Percentiles rank a stretch among this genome's conserved stretches.
phyloP scores from a whole-genome alignment of 92 coral and sea anemone species.

The Hydrozoanthus gracilis region DNA sequence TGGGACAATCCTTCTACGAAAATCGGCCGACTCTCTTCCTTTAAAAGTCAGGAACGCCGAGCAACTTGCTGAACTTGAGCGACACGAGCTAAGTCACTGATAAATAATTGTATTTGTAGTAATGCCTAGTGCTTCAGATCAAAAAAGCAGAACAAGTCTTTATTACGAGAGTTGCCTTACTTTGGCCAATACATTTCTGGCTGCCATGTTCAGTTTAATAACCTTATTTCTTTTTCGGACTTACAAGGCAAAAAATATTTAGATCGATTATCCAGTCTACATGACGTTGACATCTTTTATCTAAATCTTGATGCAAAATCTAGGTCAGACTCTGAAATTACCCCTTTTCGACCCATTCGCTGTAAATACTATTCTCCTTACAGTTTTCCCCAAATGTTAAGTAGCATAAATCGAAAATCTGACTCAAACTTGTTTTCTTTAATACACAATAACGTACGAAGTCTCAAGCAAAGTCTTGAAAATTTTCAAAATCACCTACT shows the following conservation, averaged over 20 bases:
- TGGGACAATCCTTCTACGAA: background rate
- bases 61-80: background rate
- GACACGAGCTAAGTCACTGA: background rate
- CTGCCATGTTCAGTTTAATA: background rate
- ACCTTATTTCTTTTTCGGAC: background rate
- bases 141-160: background rate
- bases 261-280: slow-evolving; percentile 14
- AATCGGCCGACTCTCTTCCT: background rate
- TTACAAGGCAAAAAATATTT: background rate
- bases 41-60: background rate
- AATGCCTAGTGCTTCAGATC: background rate
- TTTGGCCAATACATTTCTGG: background rate
- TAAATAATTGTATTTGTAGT: background rate
- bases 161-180: background rate
- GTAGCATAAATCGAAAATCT: background rate
- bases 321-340: background rate
- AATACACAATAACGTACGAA: slow-evolving; percentile 20
- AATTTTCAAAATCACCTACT: background rate
- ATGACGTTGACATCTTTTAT: background rate
- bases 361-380: slow-evolving; percentile 10
- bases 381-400: background rate
- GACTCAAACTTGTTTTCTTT: background rate
- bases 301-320: background rate
- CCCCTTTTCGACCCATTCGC: background rate
- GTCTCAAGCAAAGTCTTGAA: slow-evolving; percentile 6